phyloP scores from a whole-genome alignment of 1,140 invertebrate species.

The Dendroctonus ponderosae region DNA sequence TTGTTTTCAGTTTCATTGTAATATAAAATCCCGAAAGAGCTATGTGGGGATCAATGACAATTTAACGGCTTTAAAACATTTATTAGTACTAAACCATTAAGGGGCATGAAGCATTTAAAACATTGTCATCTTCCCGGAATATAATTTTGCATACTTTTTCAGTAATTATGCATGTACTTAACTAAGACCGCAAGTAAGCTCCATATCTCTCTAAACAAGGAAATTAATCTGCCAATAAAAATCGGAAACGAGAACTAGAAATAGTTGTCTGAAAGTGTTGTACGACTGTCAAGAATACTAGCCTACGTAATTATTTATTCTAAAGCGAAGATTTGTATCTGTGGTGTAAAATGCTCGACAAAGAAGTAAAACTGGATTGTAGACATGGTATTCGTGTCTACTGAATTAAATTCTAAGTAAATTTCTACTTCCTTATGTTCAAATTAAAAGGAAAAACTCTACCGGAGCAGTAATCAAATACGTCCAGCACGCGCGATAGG shows the following conservation, averaged over 20 bases:
- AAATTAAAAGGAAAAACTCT: conserved; percentile 29
- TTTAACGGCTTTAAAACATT: too few relatives aligned
- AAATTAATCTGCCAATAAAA: conserved; percentile 19
- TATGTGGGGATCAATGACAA: too few relatives aligned
- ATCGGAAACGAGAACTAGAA: conserved; percentile 24
- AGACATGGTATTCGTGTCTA: conserved; percentile 36
- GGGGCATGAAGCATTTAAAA: too few relatives aligned
- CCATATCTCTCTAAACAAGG: conserved; percentile 20
- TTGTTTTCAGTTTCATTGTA: too few relatives aligned
- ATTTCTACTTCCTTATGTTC: conserved; percentile 36
- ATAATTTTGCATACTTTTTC: too few relatives aligned
- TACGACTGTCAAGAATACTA: conserved; percentile 32
- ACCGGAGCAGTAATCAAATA: conserved; percentile 30
- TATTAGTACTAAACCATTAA: too few relatives aligned
- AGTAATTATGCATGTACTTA: too few relatives aligned
- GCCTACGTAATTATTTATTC: conserved; percentile 34
- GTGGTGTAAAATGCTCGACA: conserved; percentile 34
- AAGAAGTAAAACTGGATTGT: conserved; percentile 36
- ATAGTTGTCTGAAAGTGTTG: conserved; percentile 32
- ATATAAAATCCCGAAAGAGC: too few relatives aligned
- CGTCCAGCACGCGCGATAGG: conserved; percentile 28
- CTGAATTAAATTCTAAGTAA: conserved; percentile 36
- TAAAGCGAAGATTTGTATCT: conserved; percentile 33
- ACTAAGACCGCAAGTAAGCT: background rate
- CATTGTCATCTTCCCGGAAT: too few relatives aligned